phyloP scores from a whole-genome alignment of 2,113 vertebrate species.

The Myotis brandtii region DNA sequence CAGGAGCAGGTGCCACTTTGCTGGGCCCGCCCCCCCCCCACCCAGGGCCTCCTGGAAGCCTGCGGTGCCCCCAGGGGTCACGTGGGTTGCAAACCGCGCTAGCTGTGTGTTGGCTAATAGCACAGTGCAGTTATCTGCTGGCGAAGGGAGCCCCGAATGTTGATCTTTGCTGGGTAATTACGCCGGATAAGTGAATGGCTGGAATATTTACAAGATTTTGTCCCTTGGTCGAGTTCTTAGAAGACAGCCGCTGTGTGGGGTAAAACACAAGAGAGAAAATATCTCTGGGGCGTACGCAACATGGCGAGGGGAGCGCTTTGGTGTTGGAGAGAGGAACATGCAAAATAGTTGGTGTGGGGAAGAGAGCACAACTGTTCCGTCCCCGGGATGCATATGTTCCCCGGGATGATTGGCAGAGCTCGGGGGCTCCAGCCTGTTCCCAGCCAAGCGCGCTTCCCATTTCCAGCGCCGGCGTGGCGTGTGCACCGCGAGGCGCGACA shows the following conservation, averaged over 20 bases:
- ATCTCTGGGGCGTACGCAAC: conserved; percentile 51
- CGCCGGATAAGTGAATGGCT: conserved; percentile 63
- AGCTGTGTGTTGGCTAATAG: background rate
- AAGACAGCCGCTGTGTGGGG: conserved; percentile 78
- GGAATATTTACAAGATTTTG: conserved; percentile 69
- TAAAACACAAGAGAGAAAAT: conserved; percentile 68
- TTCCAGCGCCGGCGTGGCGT: background rate
- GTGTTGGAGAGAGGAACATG: conserved; percentile 66
- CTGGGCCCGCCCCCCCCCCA: fast-evolving
- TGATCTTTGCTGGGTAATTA: conserved; percentile 57
- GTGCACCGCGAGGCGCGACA: fast-evolving
- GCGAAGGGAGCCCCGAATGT: background rate
- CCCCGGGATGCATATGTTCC: conserved; percentile 56
- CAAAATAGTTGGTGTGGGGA: conserved; percentile 65
- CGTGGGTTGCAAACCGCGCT: fast-evolving
- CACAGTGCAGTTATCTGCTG: background rate
- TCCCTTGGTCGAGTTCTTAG: conserved; percentile 71
- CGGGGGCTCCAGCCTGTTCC: background rate
- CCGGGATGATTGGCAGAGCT: background rate
- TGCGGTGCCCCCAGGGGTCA: fast-evolving
- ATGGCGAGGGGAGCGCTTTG: conserved; percentile 29
- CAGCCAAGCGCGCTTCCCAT: background rate
- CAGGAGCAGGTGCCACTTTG: background rate
- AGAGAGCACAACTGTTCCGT: conserved; percentile 70
- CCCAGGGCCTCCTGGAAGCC: too few species aligned